phyloP scores from a whole-genome alignment of 2,888 invertebrate species.

The Chrysolina oricalcia region DNA sequence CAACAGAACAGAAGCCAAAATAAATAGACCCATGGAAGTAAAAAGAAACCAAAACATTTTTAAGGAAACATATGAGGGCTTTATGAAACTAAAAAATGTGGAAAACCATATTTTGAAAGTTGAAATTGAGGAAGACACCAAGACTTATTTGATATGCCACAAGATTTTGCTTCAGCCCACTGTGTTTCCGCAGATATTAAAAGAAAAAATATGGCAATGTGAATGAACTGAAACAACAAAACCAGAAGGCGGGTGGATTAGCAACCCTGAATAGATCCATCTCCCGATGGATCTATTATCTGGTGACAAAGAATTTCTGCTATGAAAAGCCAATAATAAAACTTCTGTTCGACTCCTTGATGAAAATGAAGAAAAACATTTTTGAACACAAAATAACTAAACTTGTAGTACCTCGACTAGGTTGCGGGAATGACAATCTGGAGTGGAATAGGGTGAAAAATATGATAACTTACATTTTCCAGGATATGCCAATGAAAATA shows the following conservation, averaged over 20 bases:
- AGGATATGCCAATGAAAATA: conserved; percentile 2
- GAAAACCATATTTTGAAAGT: no score
- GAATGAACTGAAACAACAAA: no score
- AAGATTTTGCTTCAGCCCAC: no score
- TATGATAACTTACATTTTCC: conserved; percentile 11
- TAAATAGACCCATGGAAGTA: no score
- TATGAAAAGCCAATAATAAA: not conserved
- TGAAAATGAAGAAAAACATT: conserved; percentile 1
- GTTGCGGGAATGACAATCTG: conserved; percentile 8
- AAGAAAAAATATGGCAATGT: no score
- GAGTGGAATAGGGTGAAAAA: not conserved
- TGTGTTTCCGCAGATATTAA: no score
- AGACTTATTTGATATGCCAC: no score
- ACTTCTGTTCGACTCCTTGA: not conserved
- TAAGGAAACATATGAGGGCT: no score
- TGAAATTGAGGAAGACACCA: no score
- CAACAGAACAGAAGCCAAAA: no score
- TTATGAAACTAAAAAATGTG: no score
- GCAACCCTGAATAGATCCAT: not conserved
- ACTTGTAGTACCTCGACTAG: conserved; percentile 4
- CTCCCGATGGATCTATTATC: conserved; percentile 9
- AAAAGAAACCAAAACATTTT: no score
- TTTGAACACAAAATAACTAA: not conserved
- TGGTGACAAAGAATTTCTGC: conserved; percentile 3
- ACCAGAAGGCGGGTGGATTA: not conserved